Base-by-base conservation (phyloP, 2,888 invertebrate genomes). In the Brenthis daphne region DNA sequence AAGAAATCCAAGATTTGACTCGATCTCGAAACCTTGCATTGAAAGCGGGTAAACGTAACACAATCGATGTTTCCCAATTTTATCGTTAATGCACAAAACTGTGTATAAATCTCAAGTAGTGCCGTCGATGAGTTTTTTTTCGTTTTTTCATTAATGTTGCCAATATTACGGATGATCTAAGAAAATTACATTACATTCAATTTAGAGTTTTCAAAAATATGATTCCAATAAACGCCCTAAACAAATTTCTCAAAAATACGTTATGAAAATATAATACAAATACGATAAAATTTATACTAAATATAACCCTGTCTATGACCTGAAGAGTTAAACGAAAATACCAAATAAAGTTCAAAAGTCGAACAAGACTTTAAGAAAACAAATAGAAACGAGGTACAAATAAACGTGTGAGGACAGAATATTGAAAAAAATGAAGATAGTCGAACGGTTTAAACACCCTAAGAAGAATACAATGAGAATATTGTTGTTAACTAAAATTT, bases 291-390 rank as follows among this genome's bases (percentile, higher is more conserved):
- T 92, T 92, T 92, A 92, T 90, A 92, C 92, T 92, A 91, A 92
- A 92, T 92, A 90, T 91, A 92, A 92, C 92, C 92, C 92, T 92
- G 92, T 92, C 91, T 92, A 92, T 92, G 92, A 92, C 92, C 92
- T 92, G 92, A 92, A 92, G 92, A 91, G 90, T 90, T 90, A 83
- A 88, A 82, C 79, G 58, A 86, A 91, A 86, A 77, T 77, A 82
- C 56, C 20, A 73, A 75, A 73, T 68, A 55, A 74, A 72, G 68
- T 64, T 86, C 82, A 83, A 89, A 89, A 90, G 86, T 90, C 89
- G 85, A 87, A 88, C 88, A 90, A 90, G 90, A 87, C 88, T 87
- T 86, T 85, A 87, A 81, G 81, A 83, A 82, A 85, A 74, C 67
- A 70, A 76, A 76, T 68, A 75, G 64, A 73, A 77, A 76, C 74